Evolutionary conservation across 2,113 vertebrate species (phyloP), one percentile per base, ranked within the genome.

Genomic region (Chaetura pelagica): DNA sequence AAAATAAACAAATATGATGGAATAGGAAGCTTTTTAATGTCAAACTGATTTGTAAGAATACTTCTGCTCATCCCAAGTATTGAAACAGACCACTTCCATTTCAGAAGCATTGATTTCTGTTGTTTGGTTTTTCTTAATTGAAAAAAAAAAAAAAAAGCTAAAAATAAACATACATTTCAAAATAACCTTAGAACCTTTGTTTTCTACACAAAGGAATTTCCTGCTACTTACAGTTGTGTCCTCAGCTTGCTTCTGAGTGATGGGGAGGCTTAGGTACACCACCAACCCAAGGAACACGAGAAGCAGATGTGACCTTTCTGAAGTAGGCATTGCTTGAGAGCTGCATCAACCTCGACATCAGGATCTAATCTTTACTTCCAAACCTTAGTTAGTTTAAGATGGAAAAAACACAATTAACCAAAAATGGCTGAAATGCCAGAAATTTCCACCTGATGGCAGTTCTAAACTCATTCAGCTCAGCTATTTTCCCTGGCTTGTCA

Each of bases 301-400:
- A n/a, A 68, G 32, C 8, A 68, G 34, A 57, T 10, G 2, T 13
- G 34, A 52, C 4, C 26, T 24, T 74, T 12, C 12, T 64, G 58
- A 34, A 67, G 15, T 2, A 55, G 34, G 21, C 15, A 29, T 4
- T 51, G 16, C 67, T 71, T 1, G 0, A 42, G 6, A 29, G 18
- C 26, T 73, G 16, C 59, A 48, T 21, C 67, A 66, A 7, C 52
- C 40, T 40, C 27, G 10, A 76, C 46, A 40, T 80, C 22, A 35
- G 48, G 8, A 26, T 46, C 29, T n/a, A 19, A 12, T 19, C 29
- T 52, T 55, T 44, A 18, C 30, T 73, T 73, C 22, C 10, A n/a
- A 88, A 81, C 14, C 18, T 52, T 12, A 61, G 29, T 35, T 62
- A 22, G 58, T 38, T 72, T 32, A 46, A 12, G 16, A 57, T 20